Evolutionary conservation across 2,888 invertebrate species (phyloP), one percentile per base, ranked within the genome.

Genomic region (Artemia sinica): DNA sequence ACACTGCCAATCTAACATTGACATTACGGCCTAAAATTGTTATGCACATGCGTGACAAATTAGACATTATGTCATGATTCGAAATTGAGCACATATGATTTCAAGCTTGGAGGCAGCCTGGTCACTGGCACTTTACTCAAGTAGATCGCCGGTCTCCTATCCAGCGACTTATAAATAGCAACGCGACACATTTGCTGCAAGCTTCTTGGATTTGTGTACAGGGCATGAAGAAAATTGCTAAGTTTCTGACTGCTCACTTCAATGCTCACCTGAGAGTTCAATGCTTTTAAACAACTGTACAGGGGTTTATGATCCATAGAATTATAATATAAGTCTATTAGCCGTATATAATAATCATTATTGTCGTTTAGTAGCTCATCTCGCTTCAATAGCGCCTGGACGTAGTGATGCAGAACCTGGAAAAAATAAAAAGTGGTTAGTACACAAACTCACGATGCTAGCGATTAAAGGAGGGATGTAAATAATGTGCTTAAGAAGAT

Each of bases 131-230:
- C 78, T 75, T 84, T 83, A 75, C 82, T 84, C 67, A 86, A 81
- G 75, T 82, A 81, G 72, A 82, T 80, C n/a, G 85, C 85, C 68
- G 87, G 80, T 63, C 71, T 71, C 66, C 84, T 79, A 71, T 82
- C 80, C 72, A 88, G 76, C 68, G 85, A 82, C 74, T 84, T 83
- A 76, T 86, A 86, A 71, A 88, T 86, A 72, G 82, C 80, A 68
- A 86, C 84, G 28, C 88, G 81, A 65, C 85, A 82, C 71, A 86
- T 83, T 77, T 87, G 86, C 75, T 86, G 86, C n/a, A 88, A 79
- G 71, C 82, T 83, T 65, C 87, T 80, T 11, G 88, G 87, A 71
- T 82, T 80, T 52, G 84, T 83, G 74, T 84, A 83, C 72, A 87
- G 77, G 68, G 83, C 81, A 73, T 84, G 82, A 72, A 87, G 82